phyloP scores from a whole-genome alignment of 2,113 vertebrate species.

The Micromys minutus region DNA sequence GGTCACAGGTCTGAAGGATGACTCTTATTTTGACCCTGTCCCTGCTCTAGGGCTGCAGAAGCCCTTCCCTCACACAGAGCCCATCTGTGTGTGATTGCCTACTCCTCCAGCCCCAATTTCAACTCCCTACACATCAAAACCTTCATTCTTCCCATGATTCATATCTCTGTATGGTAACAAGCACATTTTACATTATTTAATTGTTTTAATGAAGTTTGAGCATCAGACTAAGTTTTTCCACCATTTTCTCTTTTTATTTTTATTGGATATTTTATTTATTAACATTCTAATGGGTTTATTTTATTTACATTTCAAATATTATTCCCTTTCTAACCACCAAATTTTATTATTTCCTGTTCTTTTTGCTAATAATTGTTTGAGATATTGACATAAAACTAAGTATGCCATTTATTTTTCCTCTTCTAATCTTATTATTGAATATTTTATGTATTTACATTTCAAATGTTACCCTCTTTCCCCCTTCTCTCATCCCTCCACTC shows the following conservation, averaged over 20 bases:
- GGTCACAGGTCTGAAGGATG: fast-evolving
- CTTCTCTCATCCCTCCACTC: no score
- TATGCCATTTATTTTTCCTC: neutral
- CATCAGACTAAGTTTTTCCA: neutral
- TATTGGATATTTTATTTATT: no score
- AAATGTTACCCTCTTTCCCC: no score
- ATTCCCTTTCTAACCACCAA: neutral
- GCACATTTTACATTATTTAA: neutral
- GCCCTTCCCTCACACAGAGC: neutral
- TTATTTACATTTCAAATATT: no score
- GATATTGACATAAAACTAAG: neutral
- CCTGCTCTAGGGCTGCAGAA: neutral
- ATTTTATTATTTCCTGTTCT: neutral
- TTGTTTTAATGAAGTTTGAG: neutral
- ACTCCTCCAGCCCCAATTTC: fast-evolving
- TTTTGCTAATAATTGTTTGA: neutral
- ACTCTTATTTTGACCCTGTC: neutral
- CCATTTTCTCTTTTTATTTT: no score
- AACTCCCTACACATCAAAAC: neutral
- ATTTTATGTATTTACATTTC: no score
- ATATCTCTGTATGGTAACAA: neutral
- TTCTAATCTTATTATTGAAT: no score
- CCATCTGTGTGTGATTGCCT: neutral
- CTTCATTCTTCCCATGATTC: neutral
- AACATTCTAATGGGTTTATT: no score